A percentile compares a stretch with the other conserved stretches of the same genome.
Conservation (phyloP, 2,113 vertebrate species). For the Xiphophorus maculatus region DNA sequence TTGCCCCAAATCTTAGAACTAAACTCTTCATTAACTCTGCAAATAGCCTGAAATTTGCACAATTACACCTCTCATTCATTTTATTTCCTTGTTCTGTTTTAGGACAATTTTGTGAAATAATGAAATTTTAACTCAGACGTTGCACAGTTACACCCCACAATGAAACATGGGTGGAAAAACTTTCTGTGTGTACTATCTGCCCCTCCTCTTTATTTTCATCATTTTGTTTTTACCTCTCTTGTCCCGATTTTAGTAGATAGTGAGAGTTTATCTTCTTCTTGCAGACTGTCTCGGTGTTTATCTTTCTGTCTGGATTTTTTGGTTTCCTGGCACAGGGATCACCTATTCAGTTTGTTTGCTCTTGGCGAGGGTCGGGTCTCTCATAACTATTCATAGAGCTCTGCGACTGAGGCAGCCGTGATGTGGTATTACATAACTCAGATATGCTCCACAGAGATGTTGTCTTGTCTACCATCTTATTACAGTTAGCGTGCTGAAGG, state of each 20-base stretch:
- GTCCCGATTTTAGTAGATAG: conserved; percentile 14
- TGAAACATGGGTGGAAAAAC: background rate
- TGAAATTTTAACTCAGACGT: conserved; percentile 15
- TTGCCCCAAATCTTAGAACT: background rate
- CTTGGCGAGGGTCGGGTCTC: conserved; percentile 37
- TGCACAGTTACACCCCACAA: background rate
- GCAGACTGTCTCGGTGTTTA: conserved; percentile 52
- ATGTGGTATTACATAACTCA: conserved; percentile 50
- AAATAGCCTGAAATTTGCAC: conserved; percentile 8
- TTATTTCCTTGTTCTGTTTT: conserved; percentile 21
- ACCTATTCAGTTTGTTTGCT: conserved; percentile 60
- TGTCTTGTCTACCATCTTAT: background rate
- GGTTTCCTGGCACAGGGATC: conserved; percentile 22
- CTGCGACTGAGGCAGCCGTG: conserved; percentile 13
- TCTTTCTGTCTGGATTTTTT: conserved; percentile 51
- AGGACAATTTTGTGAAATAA: conserved; percentile 9
- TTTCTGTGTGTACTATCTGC: conserved; percentile 11
- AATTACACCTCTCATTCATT: background rate
- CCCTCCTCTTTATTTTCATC: background rate
- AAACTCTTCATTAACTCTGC: conserved; percentile 6
- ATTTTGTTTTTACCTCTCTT: background rate
- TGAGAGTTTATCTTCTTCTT: conserved; percentile 41
- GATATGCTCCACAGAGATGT: conserved; percentile 21
- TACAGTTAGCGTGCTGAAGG: background rate
- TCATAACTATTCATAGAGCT: conserved; percentile 41